A percentile compares a stretch with the other conserved stretches of the same genome.
Conservation (phyloP, 2,888 invertebrate genomes). For the Dicyrtomina minuta region DNA sequence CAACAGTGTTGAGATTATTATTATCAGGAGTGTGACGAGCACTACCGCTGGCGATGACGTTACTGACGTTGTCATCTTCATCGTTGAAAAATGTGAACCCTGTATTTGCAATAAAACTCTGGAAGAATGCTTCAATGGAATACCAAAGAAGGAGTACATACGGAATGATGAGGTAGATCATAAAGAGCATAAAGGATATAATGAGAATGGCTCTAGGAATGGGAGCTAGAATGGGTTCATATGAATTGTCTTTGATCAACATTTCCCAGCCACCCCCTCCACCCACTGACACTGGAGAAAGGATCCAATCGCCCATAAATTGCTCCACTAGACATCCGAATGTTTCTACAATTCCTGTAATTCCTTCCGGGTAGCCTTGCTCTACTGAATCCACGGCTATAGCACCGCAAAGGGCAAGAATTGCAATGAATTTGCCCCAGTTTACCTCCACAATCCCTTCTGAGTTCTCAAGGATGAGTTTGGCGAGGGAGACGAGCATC, state of each 20-base stretch:
- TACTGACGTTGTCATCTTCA: too few species aligned
- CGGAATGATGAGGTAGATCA: constrained; percentile 4
- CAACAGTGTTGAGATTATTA: too few species aligned
- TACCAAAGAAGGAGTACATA: background rate
- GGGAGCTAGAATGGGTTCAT: constrained; percentile 45
- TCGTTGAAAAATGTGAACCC: too few species aligned
- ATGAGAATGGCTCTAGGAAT: constrained; percentile 47
- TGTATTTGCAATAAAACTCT: too few species aligned
- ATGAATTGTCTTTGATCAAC: constrained; percentile 46
- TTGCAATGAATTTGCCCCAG: constrained; percentile 51
- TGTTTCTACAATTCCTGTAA: constrained; percentile 50
- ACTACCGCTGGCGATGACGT: too few species aligned
- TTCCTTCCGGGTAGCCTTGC: constrained; percentile 49
- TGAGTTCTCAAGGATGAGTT: constrained; percentile 44
- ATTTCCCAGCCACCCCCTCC: constrained; percentile 52
- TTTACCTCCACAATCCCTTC: constrained; percentile 45
- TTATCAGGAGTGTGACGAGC: too few species aligned
- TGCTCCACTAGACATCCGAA: constrained; percentile 51
- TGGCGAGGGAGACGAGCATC: constrained; percentile 49
- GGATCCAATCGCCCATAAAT: constrained; percentile 52
- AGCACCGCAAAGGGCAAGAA: constrained; percentile 48
- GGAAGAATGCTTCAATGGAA: background rate
- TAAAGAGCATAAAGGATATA: constrained; percentile 29
- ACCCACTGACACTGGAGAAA: constrained; percentile 33
- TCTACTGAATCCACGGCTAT: constrained; percentile 48